Conservation (phyloP, 2,888 invertebrate genomes). For the Sarcophaga caerulescens region DNA sequence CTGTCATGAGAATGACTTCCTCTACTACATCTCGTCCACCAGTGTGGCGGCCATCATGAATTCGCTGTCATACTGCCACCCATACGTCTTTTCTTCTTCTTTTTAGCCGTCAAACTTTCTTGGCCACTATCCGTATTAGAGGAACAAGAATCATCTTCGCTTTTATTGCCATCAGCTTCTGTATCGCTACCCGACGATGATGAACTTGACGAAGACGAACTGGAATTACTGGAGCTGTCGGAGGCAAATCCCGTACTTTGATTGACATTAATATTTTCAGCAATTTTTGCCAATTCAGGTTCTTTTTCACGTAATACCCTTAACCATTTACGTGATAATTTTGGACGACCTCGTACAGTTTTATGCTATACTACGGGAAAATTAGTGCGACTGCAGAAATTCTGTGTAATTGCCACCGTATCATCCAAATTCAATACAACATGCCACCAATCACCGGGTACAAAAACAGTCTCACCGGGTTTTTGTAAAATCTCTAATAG, state of each 20-base stretch:
- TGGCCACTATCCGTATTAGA: slow-evolving; percentile 90
- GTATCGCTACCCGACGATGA: slow-evolving; percentile 76
- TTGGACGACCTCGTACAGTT: slow-evolving; percentile 96
- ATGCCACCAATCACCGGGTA: slow-evolving; percentile 99
- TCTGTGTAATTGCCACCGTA: slow-evolving; percentile 98
- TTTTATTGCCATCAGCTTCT: slow-evolving; percentile 75
- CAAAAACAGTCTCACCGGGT: slow-evolving; percentile 98
- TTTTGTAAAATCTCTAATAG: slow-evolving; percentile 97
- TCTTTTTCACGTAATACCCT: slow-evolving; percentile 87
- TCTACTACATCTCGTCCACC: slow-evolving; percentile 51
- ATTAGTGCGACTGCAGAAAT: slow-evolving; percentile 97
- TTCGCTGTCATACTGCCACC: slow-evolving; percentile 73
- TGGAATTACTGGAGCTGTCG: slow-evolving; percentile 94
- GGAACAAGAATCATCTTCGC: slow-evolving; percentile 83
- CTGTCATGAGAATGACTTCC: slow-evolving; percentile 27
- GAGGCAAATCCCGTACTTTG: slow-evolving; percentile 95
- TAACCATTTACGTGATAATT: slow-evolving; percentile 96
- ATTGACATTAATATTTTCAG: slow-evolving; percentile 91
- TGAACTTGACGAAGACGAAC: slow-evolving; percentile 89
- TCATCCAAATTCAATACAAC: slow-evolving; percentile 98
- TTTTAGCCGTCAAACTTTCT: slow-evolving; percentile 93
- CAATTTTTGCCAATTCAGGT: slow-evolving; percentile 88
- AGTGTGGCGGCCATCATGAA: slow-evolving; percentile 75
- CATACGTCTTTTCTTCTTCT: slow-evolving; percentile 87
- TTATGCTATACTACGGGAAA: slow-evolving; percentile 99